Percentiles rank a stretch among this genome's conserved stretches.
phyloP scores from a whole-genome alignment of 1,140 invertebrate species.

The Rhopalosiphum padi region DNA sequence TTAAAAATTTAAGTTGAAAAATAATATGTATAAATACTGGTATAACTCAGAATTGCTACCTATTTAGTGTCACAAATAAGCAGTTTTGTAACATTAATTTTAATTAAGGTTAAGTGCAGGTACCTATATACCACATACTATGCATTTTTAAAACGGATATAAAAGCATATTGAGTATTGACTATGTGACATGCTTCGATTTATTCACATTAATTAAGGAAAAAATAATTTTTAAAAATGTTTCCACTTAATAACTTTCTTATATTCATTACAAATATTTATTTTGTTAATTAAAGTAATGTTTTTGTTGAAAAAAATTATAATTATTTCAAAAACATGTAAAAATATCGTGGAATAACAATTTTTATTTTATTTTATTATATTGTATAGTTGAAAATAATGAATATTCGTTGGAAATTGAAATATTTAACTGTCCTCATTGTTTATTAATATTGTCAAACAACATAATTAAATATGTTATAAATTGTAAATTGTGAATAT shows the following conservation, averaged over 20 bases:
- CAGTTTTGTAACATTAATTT: background rate
- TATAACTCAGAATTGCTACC: background rate
- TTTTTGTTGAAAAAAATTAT: background rate
- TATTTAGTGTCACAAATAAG: background rate
- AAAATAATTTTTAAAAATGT: background rate
- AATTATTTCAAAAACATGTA: background rate
- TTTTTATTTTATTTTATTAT: background rate
- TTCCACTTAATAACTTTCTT: background rate
- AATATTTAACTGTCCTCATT: background rate
- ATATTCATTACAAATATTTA: background rate
- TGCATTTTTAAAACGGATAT: conserved; percentile 12
- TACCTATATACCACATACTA: background rate
- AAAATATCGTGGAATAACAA: background rate
- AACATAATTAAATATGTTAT: background rate
- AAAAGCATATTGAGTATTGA: background rate
- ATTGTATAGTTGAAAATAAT: background rate
- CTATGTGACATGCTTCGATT: background rate
- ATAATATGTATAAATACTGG: background rate
- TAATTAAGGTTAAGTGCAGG: background rate
- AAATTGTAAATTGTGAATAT: background rate
- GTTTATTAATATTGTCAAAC: background rate
- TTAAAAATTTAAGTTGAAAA: background rate
- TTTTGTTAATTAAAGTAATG: background rate
- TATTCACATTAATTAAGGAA: background rate
- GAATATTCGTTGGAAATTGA: background rate